These are phyloP conservation scores for Hirundo rustica DNA, from an alignment of 2,797 vertebrate genomes.

Conservation along the genomic window DNA sequence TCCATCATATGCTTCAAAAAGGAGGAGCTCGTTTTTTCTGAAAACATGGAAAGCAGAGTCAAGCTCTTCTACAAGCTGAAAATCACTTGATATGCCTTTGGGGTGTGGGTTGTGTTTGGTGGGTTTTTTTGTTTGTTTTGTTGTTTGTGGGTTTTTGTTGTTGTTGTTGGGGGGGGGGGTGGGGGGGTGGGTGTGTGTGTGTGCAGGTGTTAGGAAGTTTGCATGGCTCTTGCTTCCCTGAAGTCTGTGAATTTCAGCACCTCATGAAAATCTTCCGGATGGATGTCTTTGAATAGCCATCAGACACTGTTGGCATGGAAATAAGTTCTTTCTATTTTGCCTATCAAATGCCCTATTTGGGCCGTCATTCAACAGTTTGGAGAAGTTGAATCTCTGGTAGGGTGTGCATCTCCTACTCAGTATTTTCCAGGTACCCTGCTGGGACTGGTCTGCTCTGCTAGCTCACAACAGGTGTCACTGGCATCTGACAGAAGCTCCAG, in stretches of 20 bases:
- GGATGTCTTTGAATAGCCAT: slow-evolving; percentile 71
- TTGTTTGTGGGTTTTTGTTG: no score
- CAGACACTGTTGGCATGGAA: slow-evolving; percentile 55
- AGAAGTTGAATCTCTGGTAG: background rate
- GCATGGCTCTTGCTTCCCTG: slow-evolving; percentile 25
- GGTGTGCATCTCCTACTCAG: background rate
- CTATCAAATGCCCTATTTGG: slow-evolving; percentile 68
- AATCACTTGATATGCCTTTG: slow-evolving; percentile 21
- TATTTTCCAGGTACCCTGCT: background rate
- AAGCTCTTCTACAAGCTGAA: slow-evolving; percentile 6
- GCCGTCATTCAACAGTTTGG: slow-evolving; percentile 37
- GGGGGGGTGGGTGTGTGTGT: no score
- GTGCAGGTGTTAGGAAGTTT: slow-evolving; percentile 54
- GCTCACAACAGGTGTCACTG: background rate
- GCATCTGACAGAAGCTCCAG: background rate
- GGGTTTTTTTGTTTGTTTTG: no score
- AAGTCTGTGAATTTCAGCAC: slow-evolving; percentile 53
- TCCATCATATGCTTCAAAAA: background rate
- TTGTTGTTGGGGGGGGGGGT: no score
- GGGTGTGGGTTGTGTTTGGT: background rate
- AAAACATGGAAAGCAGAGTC: slow-evolving; percentile 33
- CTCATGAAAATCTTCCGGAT: slow-evolving; percentile 71
- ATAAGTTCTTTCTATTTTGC: slow-evolving; percentile 63
- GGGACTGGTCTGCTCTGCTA: background rate
- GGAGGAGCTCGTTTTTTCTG: background rate